Base-by-base conservation (phyloP, 2,888 invertebrate genomes). In the Phyllotreta cruciferae region DNA sequence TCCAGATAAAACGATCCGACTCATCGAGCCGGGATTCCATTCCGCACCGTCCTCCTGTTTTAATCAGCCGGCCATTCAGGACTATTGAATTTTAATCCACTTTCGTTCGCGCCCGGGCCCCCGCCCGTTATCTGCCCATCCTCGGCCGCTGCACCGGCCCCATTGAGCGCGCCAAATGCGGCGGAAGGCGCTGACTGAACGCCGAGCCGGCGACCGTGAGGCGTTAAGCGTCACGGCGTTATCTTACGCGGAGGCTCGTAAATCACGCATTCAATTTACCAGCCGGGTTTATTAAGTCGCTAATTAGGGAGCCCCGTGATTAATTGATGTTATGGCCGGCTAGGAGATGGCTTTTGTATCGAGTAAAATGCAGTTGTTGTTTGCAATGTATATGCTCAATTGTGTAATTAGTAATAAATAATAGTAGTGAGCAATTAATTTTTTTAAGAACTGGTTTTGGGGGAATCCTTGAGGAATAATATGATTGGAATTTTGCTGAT, bases 231-330 rank as follows among this genome's bases (percentile, higher is more conserved):
- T 24, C 24, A 24, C 24, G 24, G 24, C 24, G 24, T 49, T 49
- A 49, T 49, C 49, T 49, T 49, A 35, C 49, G 49, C 34, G 14
- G 34, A 35, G 49, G 1, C 41, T 35, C 35, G 10, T 49, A 49
- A 49, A 49, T 49, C 49, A 49, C 49, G 36, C 35, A 49, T 49
- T 49, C 49, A 49, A 49, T 49, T 24, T 49, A 49, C 35, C n/a
- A 3, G 7, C 49, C 6, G 35, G 10, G 5, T 34, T 49, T 49
- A 49, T 34, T 34, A 35, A n/a, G 34, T 7, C 36, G 35, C 35
- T 49, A 49, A 49, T 49, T 49, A 49, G 34, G 8, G 3, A 34
- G 8, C 1, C 44, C 36, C 14, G 10, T 49, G 49, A 49, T 49
- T 34, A 49, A 49, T 49, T 1, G 24, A 4, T 1, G 24, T 4